phyloP scores from a whole-genome alignment of 1,140 invertebrate genomes.

The Semibalanus balanoides region DNA sequence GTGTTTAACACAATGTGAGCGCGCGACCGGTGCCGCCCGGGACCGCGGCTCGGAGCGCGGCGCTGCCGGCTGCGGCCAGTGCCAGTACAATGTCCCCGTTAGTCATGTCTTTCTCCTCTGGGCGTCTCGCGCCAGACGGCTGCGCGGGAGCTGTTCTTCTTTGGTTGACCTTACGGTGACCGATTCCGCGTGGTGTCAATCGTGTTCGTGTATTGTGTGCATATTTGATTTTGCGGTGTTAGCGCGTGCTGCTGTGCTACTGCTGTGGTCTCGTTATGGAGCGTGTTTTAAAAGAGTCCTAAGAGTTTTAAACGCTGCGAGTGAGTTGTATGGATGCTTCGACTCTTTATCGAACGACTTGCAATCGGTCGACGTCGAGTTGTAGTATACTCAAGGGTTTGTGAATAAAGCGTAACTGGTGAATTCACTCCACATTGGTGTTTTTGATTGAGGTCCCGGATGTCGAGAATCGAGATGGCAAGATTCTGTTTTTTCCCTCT shows the following conservation, averaged over 20 bases:
- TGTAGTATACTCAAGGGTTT: not conserved
- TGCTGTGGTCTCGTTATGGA: not conserved
- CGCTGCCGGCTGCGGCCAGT: no score
- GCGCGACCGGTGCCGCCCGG: no score
- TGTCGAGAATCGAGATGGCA: no score
- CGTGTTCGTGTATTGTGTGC: no score
- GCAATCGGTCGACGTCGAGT: not conserved
- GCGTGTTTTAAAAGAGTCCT: not conserved
- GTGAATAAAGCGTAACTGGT: not conserved
- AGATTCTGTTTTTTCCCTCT: no score
- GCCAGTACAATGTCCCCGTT: not conserved
- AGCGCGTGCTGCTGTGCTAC: no score
- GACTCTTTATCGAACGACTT: not conserved
- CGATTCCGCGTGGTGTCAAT: not conserved
- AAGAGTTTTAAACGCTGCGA: not conserved
- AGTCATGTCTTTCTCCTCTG: not conserved
- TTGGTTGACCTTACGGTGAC: not conserved
- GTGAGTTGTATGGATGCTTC: not conserved
- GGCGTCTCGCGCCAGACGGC: not conserved
- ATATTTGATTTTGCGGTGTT: no score
- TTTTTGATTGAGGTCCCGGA: no score
- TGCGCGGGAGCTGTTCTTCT: not conserved
- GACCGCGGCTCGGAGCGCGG: not conserved
- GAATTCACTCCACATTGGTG: not conserved
- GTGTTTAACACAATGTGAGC: not conserved